A percentile compares a stretch with the other conserved stretches of the same genome.
phyloP scores from a whole-genome alignment of 2,113 vertebrate species.

The Orientallactaga bullata region DNA sequence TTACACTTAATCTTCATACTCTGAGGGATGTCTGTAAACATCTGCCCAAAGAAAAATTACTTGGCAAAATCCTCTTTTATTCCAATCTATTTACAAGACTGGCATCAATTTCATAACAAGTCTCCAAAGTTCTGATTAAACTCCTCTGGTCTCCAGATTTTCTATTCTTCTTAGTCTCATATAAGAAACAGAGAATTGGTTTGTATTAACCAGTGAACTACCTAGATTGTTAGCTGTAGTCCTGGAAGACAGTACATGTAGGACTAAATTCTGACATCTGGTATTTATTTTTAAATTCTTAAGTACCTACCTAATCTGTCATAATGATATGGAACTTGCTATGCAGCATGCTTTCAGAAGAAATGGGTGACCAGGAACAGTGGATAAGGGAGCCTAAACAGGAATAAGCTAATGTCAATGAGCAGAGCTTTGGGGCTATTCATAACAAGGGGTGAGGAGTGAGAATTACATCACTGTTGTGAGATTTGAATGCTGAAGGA shows the following conservation, averaged over 20 bases:
- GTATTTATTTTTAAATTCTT: neutral
- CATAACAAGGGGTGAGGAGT: neutral
- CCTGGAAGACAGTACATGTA: neutral
- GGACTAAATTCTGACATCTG: neutral
- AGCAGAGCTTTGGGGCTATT: neutral
- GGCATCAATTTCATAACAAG: neutral
- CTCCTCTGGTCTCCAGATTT: slow-evolving; percentile 5
- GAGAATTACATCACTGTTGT: neutral
- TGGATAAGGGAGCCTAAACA: neutral
- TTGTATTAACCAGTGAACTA: neutral
- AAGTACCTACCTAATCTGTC: neutral
- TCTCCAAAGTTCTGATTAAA: slow-evolving; percentile 34
- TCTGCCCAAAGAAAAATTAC: slow-evolving; percentile 31
- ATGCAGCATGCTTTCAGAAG: neutral
- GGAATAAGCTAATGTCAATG: neutral
- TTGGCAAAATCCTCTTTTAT: slow-evolving; percentile 38
- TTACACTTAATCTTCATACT: neutral
- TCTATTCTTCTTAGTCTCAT: neutral
- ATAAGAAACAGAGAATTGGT: slow-evolving; percentile 35
- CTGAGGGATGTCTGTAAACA: neutral
- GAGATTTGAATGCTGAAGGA: neutral
- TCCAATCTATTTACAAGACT: slow-evolving; percentile 35
- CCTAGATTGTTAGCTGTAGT: neutral
- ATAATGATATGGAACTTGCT: neutral
- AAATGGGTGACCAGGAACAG: neutral